Evolutionary conservation across 1,140 invertebrate genomes (phyloP).

Genomic region (Amyelois transitella): DNA sequence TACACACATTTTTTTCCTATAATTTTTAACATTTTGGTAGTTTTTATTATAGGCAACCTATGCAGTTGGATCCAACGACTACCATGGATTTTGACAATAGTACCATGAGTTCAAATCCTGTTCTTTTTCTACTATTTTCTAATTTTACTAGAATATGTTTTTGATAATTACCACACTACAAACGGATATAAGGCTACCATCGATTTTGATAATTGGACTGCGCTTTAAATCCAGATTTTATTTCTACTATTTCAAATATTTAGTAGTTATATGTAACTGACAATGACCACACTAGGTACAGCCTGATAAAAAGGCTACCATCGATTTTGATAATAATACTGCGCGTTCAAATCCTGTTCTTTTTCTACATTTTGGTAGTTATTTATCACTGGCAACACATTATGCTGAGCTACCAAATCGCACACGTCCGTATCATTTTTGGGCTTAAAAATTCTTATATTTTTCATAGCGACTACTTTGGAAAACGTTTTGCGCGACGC

Average conservation of each 20-base stretch:
- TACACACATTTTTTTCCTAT: too few relatives aligned
- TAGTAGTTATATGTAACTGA: too few relatives aligned
- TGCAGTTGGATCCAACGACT: too few relatives aligned
- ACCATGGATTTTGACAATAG: not conserved
- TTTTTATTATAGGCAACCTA: too few relatives aligned
- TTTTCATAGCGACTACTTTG: conserved; percentile 27
- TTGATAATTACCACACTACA: too few relatives aligned
- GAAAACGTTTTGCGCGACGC: conserved; percentile 44
- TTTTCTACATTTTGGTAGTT: not conserved
- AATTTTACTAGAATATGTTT: too few relatives aligned
- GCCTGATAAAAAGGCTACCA: not conserved
- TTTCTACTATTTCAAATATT: too few relatives aligned
- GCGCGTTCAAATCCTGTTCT: not conserved
- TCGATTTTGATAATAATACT: not conserved
- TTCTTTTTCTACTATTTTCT: not conserved
- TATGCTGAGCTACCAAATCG: conserved; percentile 37
- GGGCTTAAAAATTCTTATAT: conserved; percentile 40
- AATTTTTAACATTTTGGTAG: too few relatives aligned
- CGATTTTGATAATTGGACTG: too few relatives aligned
- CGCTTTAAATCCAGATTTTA: too few relatives aligned
- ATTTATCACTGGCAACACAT: conserved; percentile 12
- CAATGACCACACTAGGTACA: too few relatives aligned
- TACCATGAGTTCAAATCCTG: not conserved
- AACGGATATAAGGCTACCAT: too few relatives aligned
- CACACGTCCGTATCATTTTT: conserved; percentile 39